Evolutionary conservation across 2,797 vertebrate species (phyloP), one percentile per base, ranked within the genome.

Genomic region (Knipowitschia caucasica): DNA sequence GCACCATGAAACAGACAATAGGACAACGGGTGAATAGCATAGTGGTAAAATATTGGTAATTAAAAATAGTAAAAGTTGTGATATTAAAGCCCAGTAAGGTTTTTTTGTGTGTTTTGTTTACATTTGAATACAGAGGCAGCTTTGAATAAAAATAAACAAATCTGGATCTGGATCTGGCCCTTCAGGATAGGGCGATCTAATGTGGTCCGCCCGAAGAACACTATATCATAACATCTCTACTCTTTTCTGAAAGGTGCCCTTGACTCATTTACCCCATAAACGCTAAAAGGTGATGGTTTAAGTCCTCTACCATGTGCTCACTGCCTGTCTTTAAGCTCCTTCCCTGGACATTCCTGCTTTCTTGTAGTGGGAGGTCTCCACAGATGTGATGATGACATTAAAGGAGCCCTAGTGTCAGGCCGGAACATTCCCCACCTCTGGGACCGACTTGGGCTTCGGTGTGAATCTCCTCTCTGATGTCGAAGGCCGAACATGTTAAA

Each of bases 401-500:
- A 59, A 71, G 60, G 30, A 42, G 49, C 40, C 1, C 4, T n/a
- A 14, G 40, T 17, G 17, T 46, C 21, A 27, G 18, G 43, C 25
- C 50, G 55, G 38, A 52, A 51, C 33, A 59, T 38, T 53, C 54
- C 31, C 67, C 69, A 75, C 63, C 70, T 78, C 60, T 61, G 11
- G 1, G 26, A 31, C 45, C 40, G 20, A 54, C 36, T 39, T 53
- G 47, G 63, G 49, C 38, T 35, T 55, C 11, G 18, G 58, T 52
- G 67, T 44, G 53, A 40, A 55, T 52, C 62, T 40, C 64, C 55
- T 46, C 43, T 57, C 47, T 71, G 59, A 56, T 69, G 59, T 14
- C n/a, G 23, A 40, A 34, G 61, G 59, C 59, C 17, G 45, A 4
- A 7, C 61, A 43, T 71, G 72, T 56, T 75, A 42, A 79, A 81